These are phyloP conservation scores for Eubucco bourcierii DNA, from an alignment of 2,113 vertebrate species.

Conservation along the genomic window DNA sequence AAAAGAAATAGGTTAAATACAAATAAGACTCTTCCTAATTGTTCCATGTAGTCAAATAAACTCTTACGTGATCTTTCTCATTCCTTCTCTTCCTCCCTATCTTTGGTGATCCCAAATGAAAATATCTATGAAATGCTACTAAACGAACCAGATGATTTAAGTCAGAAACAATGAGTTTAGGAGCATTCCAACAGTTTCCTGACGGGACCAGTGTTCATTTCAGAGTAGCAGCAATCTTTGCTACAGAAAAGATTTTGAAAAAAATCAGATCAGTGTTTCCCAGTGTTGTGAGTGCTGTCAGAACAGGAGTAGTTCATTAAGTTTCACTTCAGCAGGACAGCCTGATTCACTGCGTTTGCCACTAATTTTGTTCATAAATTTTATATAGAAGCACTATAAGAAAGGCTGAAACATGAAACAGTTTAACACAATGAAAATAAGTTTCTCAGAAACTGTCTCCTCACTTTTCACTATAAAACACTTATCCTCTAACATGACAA, in stretches of 20 bases:
- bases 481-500: not conserved
- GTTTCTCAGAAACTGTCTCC: not conserved
- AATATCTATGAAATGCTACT: not conserved
- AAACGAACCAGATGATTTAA: not conserved
- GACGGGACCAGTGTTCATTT: not conserved
- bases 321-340: not conserved
- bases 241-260: not conserved
- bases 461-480: not conserved
- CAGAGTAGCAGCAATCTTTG: not conserved
- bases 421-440: not conserved
- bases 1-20: not conserved
- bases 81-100: not conserved
- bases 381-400: not conserved
- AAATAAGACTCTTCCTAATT: not conserved
- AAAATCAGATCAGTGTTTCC: not conserved
- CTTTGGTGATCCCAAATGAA: not conserved
- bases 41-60: not conserved
- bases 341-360: not conserved
- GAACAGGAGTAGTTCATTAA: not conserved
- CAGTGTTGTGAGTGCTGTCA: not conserved
- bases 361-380: slow-evolving; percentile 3
- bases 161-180: not conserved
- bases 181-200: not conserved
- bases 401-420: not conserved
- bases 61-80: not conserved